These are phyloP conservation scores for Homarus gammarus DNA, from an alignment of 2,888 invertebrate genomes.

Conservation along the genomic window DNA sequence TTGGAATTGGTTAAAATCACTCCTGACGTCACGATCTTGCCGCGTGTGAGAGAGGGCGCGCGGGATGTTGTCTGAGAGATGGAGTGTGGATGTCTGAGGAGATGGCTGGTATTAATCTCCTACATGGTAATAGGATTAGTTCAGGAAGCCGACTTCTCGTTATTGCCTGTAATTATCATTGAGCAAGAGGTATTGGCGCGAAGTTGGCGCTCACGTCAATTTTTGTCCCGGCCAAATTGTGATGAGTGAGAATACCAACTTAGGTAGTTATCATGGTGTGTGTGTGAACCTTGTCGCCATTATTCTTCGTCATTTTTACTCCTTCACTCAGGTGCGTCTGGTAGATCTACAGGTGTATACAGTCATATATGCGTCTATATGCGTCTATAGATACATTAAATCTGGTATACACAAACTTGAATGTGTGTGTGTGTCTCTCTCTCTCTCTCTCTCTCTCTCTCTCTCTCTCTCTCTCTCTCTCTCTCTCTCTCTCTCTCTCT, in stretches of 20 bases:
- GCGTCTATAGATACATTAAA: too few relatives aligned
- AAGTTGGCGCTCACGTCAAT: background rate
- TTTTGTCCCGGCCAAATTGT: background rate
- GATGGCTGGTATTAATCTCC: background rate
- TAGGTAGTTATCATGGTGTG: background rate
- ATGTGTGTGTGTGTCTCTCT: too few relatives aligned
- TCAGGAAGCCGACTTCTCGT: background rate
- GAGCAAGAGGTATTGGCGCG: conserved; percentile 7
- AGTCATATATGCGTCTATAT: too few relatives aligned
- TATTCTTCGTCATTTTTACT: background rate
- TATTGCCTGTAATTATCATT: conserved; percentile 17
- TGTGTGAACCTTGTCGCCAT: background rate
- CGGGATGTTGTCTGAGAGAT: background rate
- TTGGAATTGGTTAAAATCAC: too few relatives aligned
- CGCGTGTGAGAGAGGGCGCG: background rate
- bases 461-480: too few relatives aligned
- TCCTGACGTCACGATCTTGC: too few relatives aligned
- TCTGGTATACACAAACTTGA: too few relatives aligned
- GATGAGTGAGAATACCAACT: background rate
- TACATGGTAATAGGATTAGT: conserved; percentile 2
- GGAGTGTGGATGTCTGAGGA: background rate
- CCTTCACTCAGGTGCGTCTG: too few relatives aligned
- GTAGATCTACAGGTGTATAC: too few relatives aligned
- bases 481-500: too few relatives aligned
- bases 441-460: too few relatives aligned